Percentiles rank a stretch among this genome's conserved stretches.
Evolutionary conservation across 2,113 vertebrate genomes (phyloP).

Genomic region (Oryzias celebensis): DNA sequence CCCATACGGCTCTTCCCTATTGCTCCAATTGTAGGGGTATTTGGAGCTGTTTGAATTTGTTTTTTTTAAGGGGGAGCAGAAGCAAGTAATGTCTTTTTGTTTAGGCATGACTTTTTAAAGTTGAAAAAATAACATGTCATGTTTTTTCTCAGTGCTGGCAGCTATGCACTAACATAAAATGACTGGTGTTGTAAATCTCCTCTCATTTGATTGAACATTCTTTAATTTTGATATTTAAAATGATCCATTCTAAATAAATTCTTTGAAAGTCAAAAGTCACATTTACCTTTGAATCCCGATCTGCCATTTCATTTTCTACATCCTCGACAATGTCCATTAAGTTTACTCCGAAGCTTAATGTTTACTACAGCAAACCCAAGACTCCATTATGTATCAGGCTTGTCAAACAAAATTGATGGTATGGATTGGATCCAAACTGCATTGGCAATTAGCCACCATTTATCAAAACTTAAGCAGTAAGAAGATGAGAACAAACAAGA

Average conservation of each 20-base stretch:
- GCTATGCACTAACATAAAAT: too few species aligned
- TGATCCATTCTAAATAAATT: neutral
- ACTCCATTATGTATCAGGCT: conserved; percentile 67
- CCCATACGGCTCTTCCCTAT: too few species aligned
- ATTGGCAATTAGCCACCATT: conserved; percentile 74
- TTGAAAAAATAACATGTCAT: too few species aligned
- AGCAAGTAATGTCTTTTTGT: too few species aligned
- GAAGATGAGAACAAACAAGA: conserved; percentile 65
- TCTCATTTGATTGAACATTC: neutral
- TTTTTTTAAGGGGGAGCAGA: too few species aligned
- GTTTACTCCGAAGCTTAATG: conserved; percentile 46
- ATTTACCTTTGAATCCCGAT: conserved; percentile 35
- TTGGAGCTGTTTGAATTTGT: too few species aligned
- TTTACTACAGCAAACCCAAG: conserved; percentile 58
- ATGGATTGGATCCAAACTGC: conserved; percentile 66
- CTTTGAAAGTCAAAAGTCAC: conserved; percentile 21
- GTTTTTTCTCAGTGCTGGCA: too few species aligned
- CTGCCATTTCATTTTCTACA: conserved; percentile 22
- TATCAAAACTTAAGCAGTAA: conserved; percentile 62
- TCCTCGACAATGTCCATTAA: conserved; percentile 60
- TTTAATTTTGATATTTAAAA: neutral
- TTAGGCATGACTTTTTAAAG: too few species aligned
- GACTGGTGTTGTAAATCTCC: too few species aligned
- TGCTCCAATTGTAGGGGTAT: too few species aligned
- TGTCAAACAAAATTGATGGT: conserved; percentile 75